These are phyloP conservation scores for Oscheius onirici DNA, from an alignment of 2,888 invertebrate species.

Conservation along the genomic window DNA sequence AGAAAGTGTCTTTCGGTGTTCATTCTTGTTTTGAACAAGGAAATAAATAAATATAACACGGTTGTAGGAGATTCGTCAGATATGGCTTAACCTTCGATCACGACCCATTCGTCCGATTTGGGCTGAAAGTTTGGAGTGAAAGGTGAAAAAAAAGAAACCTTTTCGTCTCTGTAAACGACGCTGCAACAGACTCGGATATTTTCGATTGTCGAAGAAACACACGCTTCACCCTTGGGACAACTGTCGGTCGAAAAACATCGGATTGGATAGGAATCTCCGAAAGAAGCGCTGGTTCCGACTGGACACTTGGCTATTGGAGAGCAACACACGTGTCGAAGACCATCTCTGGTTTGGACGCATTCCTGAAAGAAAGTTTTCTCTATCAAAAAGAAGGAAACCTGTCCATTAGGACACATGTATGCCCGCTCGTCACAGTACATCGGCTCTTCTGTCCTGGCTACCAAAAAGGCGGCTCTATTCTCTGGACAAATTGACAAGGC, in stretches of 20 bases:
- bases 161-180: conserved; percentile 1
- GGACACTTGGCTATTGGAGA: conserved; percentile 11
- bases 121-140: no score
- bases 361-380: not conserved
- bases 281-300: not conserved
- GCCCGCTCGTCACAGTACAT: conserved; percentile 27
- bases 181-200: conserved; percentile 20
- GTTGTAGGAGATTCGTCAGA: conserved; percentile 6
- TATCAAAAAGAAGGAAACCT: not conserved
- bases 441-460: conserved; percentile 18
- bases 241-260: conserved; percentile 17
- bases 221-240: conserved; percentile 1
- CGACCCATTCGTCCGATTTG: conserved; percentile 19
- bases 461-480: conserved; percentile 13
- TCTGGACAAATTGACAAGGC: conserved; percentile 22
- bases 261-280: not conserved
- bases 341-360: conserved; percentile 11
- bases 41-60: conserved; percentile 5
- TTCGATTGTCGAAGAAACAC: not conserved
- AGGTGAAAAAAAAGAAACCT: no score
- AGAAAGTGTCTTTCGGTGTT: not conserved
- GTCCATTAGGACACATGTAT: conserved; percentile 22
- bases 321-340: conserved; percentile 20
- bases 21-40: conserved; percentile 15
- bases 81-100: conserved; percentile 26